Evolutionary conservation across 2,113 vertebrate species (phyloP), one percentile per base, ranked within the genome.

Genomic region (Coregonus clupeaformis): DNA sequence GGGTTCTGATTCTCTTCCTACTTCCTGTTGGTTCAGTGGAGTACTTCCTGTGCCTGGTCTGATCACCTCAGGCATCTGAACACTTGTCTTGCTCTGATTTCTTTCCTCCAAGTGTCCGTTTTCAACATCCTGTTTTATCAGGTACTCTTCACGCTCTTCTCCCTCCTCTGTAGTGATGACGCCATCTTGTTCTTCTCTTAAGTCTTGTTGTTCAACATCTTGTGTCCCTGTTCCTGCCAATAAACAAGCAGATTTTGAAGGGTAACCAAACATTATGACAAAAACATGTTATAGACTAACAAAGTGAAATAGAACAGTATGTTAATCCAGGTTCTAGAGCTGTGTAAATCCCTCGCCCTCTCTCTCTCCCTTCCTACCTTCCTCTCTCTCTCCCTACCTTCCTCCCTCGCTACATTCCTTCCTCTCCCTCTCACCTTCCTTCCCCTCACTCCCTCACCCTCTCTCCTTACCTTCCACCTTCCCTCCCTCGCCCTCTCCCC

Each of bases 61-160:
- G 68, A 81, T 30, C 72, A 76, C 75, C 45, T 77, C 82, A 71
- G 49, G 29, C 25, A 12, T 45, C 66, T 66, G 27, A 81, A 47
- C 65, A 55, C 77, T 83, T 68, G 69, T 88, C 74, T 71, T 80
- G 45, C 65, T 72, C 36, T 55, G 69, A 73, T 47, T 6, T 22
- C 74, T 73, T 49, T 85, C 82, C 74, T 80, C 84, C 82, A 82
- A 75, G 83, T 84, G 84, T 79, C 75, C 52, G 74, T 18, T 71
- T 52, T 73, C 20, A 4, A 62, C 59, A 30, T 67, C 27, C 18
- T 30, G 16, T n/a, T 18, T 32, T 0, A 3, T 30, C n/a, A 47
- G 69, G 16, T 2, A 66, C 22, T 73, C 65, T n/a, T 77, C 72
- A n/a, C 29, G 69, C 78, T 72, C 68, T 57, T 62, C 83, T 9